Evolutionary conservation across 2,888 invertebrate genomes (phyloP), one percentile per base, ranked within the genome.

Genomic region (Brachypterus glaber): DNA sequence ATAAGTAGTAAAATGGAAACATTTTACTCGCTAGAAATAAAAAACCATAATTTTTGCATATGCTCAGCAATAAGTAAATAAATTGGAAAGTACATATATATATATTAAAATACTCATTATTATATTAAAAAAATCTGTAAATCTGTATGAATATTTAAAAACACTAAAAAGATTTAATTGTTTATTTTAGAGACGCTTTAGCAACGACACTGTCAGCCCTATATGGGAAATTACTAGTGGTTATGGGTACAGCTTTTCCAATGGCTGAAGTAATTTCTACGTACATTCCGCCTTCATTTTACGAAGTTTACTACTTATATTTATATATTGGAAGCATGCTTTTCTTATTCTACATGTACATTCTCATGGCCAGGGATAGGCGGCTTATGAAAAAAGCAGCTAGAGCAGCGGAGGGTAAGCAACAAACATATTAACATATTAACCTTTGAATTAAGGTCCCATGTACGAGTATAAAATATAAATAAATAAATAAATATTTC

Each of bases 201-300:
- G 86, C 89, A 41, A 85, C 88, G 21, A 86, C 90, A 12, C 72
- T 93, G 48, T 93, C 93, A 45, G 92, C 92, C 1, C 74, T 95
- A 17, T 95, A 95, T 63, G 92, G 91, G 31, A 91, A 93, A 67
- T 73, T 93, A 35, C 68, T 95, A 53, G 90, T 93, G 27, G 91
- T 93, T 31, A 88, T 92, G 85, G 93, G 93, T 45, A 82, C 90
- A 47, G 90, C 92, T 11, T 90, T 95, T 67, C 93, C 93, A 35
- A 84, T 95, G 82, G 89, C 93, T 45, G 92, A 93, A 73, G 90
- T 92, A 52, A 91, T 92, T 61, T 91, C 91, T 30, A 87, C 89
- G 14, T 88, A 89, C 68, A 89, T 92, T 61, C 91, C 92, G 56
- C 87, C 89, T 47, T 88, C 89, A 17, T 91, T 89, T 67, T 92